Conservation (phyloP, 2,888 invertebrate species). For the Trissoscelio sp. region DNA sequence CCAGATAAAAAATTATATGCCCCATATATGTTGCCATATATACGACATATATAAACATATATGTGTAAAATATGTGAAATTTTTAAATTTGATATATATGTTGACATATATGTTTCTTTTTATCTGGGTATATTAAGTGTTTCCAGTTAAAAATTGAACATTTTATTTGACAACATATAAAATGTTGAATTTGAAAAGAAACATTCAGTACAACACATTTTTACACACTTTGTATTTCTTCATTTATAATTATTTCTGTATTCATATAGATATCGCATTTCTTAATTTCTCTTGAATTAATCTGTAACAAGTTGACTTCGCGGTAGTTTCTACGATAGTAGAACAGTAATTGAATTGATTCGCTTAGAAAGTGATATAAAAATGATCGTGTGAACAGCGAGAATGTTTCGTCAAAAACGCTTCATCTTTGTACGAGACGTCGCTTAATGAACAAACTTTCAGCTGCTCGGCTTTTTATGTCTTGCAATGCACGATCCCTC, state of each 20-base stretch:
- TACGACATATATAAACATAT: too few species aligned
- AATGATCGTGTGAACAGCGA: not conserved
- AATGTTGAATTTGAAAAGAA: too few species aligned
- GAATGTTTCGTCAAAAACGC: too few species aligned
- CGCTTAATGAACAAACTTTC: not conserved
- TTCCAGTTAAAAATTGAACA: too few species aligned
- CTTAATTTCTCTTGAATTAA: slow-evolving; percentile 2
- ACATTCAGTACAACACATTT: not conserved
- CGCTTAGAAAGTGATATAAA: slow-evolving; percentile 31
- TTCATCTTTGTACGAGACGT: too few species aligned
- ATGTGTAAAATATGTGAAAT: too few species aligned
- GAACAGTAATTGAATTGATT: slow-evolving; percentile 19
- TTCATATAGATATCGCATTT: slow-evolving; percentile 6
- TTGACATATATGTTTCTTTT: too few species aligned
- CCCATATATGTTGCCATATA: too few species aligned
- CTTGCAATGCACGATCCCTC: not conserved
- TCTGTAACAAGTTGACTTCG: slow-evolving; percentile 26
- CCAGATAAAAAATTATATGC: too few species aligned
- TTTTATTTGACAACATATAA: too few species aligned
- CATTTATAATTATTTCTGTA: slow-evolving; percentile 6
- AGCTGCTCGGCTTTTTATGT: not conserved
- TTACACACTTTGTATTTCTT: not conserved
- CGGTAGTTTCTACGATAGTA: slow-evolving; percentile 17
- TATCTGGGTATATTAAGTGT: too few species aligned
- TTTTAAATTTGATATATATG: too few species aligned